These are phyloP conservation scores for Scaptomyza reducta DNA, from an alignment of 2,888 invertebrate genomes.

Conservation along the genomic window DNA sequence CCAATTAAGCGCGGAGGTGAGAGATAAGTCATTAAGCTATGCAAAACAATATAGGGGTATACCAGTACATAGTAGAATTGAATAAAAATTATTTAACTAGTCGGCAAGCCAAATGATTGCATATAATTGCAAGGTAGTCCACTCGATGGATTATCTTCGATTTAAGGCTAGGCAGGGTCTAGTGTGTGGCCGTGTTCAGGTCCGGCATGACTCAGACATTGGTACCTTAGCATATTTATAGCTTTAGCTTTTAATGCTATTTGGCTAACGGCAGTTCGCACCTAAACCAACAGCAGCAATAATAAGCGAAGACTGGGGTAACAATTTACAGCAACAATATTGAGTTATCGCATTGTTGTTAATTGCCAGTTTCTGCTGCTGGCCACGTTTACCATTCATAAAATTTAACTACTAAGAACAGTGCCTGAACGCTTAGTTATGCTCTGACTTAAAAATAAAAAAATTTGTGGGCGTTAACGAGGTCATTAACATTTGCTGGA, in stretches of 20 bases:
- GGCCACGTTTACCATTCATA: constrained; percentile 42
- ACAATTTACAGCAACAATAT: constrained; percentile 16
- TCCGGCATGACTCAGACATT: constrained; percentile 11
- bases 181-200: constrained; percentile 43
- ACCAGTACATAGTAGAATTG: constrained; percentile 7
- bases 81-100: constrained; percentile 8
- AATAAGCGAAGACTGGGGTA: constrained; percentile 27
- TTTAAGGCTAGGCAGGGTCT: constrained; percentile 27
- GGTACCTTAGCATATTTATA: constrained; percentile 11
- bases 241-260: constrained; percentile 23
- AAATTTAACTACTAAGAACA: constrained; percentile 44
- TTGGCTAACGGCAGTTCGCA: constrained; percentile 61
- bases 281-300: constrained; percentile 33
- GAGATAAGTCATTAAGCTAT: constrained; percentile 33
- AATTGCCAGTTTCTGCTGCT: constrained; percentile 49
- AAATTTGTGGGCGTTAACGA: constrained; percentile 37
- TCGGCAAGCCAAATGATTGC: neutral
- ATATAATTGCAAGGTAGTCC: constrained; percentile 41
- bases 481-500: constrained; percentile 73
- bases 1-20: constrained; percentile 52
- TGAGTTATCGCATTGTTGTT: constrained; percentile 61
- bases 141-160: constrained; percentile 24
- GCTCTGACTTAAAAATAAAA: constrained; percentile 1
- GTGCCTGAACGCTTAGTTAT: neutral
- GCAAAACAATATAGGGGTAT: constrained; percentile 9